phyloP scores from a whole-genome alignment of 37 sponge, comb jelly and placozoan species.

The Agelas oroides region DNA sequence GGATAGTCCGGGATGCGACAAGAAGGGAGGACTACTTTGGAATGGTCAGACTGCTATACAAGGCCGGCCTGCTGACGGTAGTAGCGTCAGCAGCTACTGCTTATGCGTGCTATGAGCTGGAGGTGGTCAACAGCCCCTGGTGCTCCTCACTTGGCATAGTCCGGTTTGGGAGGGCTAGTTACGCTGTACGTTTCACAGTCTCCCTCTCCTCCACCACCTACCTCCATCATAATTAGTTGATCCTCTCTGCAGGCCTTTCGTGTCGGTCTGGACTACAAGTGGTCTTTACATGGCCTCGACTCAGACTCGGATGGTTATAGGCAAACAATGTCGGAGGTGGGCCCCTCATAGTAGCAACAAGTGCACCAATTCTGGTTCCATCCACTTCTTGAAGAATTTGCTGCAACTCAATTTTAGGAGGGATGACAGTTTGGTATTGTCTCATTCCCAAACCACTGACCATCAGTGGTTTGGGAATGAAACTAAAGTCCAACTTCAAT shows the following conservation, averaged over 20 bases:
- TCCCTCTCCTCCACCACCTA: neutral
- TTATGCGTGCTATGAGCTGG: slow-evolving; percentile 5
- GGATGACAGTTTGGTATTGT: no score
- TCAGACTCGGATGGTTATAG: slow-evolving; percentile 36
- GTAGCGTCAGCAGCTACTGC: slow-evolving; percentile 2
- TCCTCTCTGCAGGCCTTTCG: slow-evolving; percentile 32
- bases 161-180: slow-evolving; percentile 82
- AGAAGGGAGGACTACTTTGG: no score
- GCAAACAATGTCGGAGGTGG: slow-evolving; percentile 51
- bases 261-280: slow-evolving; percentile 71
- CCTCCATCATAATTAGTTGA: neutral
- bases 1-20: neutral
- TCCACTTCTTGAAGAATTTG: no score
- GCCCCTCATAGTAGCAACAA: neutral
- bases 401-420: no score
- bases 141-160: slow-evolving; percentile 69
- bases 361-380: no score
- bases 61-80: neutral
- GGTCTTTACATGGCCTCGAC: slow-evolving; percentile 27
- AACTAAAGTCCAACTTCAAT: no score
- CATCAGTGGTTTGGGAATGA: no score
- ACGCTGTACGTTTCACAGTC: slow-evolving; percentile 54
- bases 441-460: no score
- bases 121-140: slow-evolving; percentile 26
- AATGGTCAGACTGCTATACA: slow-evolving; percentile 6